These are phyloP conservation scores for Drosophila koepferae DNA, from an alignment of 2,888 invertebrate species.

Conservation along the genomic window DNA sequence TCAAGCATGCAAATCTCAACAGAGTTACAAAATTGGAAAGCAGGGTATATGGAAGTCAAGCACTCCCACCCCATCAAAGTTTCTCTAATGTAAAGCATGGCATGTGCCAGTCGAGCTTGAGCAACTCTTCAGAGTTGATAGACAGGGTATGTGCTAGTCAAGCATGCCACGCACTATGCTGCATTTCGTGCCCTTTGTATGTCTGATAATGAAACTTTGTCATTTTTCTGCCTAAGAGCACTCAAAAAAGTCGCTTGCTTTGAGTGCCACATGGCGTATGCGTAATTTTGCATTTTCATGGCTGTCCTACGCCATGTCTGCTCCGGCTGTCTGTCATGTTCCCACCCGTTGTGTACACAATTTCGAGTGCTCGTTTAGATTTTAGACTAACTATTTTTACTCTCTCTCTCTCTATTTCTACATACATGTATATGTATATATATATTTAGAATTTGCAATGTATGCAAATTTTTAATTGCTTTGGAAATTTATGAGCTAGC, in stretches of 20 bases:
- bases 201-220: slow-evolving; percentile 50
- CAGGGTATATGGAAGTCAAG: background rate
- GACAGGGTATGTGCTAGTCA: background rate
- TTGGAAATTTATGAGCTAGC: slow-evolving; percentile 55
- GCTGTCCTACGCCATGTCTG: slow-evolving; percentile 20
- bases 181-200: slow-evolving; percentile 11
- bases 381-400: slow-evolving; percentile 49
- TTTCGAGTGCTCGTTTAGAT: slow-evolving; percentile 69
- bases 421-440: slow-evolving; percentile 8
- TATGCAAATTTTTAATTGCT: slow-evolving; percentile 80
- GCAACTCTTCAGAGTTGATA: background rate
- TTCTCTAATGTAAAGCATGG: background rate
- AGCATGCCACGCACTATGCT: background rate
- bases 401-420: background rate
- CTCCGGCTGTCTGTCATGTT: slow-evolving; percentile 59
- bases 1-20: no score
- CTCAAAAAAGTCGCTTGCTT: slow-evolving; percentile 55
- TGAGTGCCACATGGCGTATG: slow-evolving; percentile 62
- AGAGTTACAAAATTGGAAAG: no score
- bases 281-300: slow-evolving; percentile 62
- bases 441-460: slow-evolving; percentile 57
- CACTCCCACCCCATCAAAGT: background rate
- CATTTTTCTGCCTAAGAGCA: slow-evolving; percentile 56
- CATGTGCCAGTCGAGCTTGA: background rate
- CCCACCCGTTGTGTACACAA: slow-evolving; percentile 40